phyloP scores from a whole-genome alignment of 2,797 vertebrate species.

The Calcarius lapponicus region DNA sequence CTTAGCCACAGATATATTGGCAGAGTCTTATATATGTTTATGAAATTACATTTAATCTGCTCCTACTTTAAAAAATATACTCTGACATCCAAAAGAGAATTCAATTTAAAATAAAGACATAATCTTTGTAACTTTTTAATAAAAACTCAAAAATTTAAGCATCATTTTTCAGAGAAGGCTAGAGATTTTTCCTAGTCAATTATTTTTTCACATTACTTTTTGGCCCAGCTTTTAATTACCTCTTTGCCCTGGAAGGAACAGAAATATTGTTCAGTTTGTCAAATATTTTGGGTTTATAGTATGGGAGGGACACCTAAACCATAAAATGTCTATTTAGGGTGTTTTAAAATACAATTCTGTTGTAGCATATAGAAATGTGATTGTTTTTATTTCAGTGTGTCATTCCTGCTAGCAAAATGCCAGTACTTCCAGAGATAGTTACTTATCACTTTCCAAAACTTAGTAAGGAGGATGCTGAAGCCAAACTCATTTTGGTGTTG shows the following conservation, averaged over 20 bases:
- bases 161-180: neutral
- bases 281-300: neutral
- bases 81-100: neutral
- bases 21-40: neutral
- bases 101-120: neutral
- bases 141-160: neutral
- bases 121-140: neutral
- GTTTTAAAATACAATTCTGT: neutral
- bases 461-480: neutral
- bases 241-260: neutral
- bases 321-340: neutral
- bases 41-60: neutral
- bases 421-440: neutral
- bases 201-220: neutral
- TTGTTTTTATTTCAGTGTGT: neutral
- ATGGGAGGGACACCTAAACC: neutral
- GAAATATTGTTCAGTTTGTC: neutral
- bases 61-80: neutral
- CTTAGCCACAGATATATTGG: neutral
- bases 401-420: neutral
- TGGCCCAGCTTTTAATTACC: neutral
- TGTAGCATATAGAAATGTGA: neutral
- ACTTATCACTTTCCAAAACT: neutral
- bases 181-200: neutral
- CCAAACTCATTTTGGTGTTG: neutral